Percentiles rank a stretch among this genome's conserved stretches.
Evolutionary conservation across 2,888 invertebrate species (phyloP).

Genomic region (Dynastes maya): DNA sequence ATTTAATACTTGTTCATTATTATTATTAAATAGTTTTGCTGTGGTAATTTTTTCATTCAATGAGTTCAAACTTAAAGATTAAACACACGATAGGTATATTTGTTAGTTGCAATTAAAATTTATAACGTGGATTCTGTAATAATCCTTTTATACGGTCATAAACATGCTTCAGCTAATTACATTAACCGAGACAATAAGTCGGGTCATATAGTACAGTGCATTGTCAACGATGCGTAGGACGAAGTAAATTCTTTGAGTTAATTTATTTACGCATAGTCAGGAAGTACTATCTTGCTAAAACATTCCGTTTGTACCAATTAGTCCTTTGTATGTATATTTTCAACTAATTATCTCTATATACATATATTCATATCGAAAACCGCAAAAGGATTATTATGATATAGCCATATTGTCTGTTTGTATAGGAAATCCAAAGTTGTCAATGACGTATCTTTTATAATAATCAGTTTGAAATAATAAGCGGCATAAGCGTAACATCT

Average conservation of each 20-base stretch:
- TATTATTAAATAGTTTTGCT: too few relatives aligned
- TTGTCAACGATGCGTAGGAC: slow-evolving; percentile 14
- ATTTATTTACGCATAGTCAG: slow-evolving; percentile 13
- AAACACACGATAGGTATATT: neutral
- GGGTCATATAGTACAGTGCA: slow-evolving; percentile 17
- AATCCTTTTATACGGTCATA: neutral
- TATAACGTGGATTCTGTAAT: slow-evolving; percentile 24
- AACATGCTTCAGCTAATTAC: slow-evolving; percentile 26
- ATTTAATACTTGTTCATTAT: too few relatives aligned
- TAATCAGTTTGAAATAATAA: too few relatives aligned
- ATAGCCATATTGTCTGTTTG: too few relatives aligned
- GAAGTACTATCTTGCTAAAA: neutral
- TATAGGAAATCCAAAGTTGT: too few relatives aligned
- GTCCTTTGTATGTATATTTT: neutral
- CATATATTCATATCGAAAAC: neutral
- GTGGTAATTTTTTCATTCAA: too few relatives aligned
- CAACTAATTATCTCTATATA: neutral
- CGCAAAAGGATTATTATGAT: too few relatives aligned
- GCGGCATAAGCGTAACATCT: too few relatives aligned
- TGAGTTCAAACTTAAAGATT: too few relatives aligned
- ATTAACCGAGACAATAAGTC: slow-evolving; percentile 37
- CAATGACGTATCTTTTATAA: too few relatives aligned
- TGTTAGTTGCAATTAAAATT: slow-evolving; percentile 12
- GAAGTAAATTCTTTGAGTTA: slow-evolving; percentile 23
- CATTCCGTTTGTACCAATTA: neutral